Evolutionary conservation across 2,113 vertebrate species (phyloP).

Genomic region (Nestor notabilis): DNA sequence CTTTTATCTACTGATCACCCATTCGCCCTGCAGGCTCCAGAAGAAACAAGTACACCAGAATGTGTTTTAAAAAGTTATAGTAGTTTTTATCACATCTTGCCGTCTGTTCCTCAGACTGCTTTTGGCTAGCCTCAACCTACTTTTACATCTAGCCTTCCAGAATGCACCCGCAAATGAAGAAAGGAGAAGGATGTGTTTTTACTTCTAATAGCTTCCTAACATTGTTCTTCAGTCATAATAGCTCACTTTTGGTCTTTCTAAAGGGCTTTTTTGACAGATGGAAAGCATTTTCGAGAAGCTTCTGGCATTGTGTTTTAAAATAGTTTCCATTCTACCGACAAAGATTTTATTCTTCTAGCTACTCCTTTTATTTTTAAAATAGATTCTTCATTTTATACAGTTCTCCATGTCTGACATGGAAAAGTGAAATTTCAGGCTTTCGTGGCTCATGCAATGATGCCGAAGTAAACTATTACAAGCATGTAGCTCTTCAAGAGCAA

Average conservation of each 20-base stretch:
- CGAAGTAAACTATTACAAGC: neutral
- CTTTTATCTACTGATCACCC: neutral
- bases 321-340: neutral
- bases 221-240: neutral
- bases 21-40: neutral
- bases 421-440: neutral
- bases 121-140: neutral
- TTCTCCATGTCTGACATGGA: neutral
- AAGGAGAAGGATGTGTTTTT: neutral
- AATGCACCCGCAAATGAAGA: neutral
- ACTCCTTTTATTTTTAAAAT: neutral
- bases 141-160: neutral
- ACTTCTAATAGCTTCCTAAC: neutral
- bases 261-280: neutral
- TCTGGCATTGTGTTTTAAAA: neutral
- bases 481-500: neutral
- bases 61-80: neutral
- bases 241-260: neutral
- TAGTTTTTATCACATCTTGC: neutral
- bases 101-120: neutral
- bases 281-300: neutral
- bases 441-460: neutral
- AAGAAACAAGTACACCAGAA: neutral
- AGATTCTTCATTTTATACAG: neutral
- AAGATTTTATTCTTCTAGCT: neutral